Base-by-base conservation (phyloP, 2,797 vertebrate genomes). In the Brachyalestes nurse region DNA sequence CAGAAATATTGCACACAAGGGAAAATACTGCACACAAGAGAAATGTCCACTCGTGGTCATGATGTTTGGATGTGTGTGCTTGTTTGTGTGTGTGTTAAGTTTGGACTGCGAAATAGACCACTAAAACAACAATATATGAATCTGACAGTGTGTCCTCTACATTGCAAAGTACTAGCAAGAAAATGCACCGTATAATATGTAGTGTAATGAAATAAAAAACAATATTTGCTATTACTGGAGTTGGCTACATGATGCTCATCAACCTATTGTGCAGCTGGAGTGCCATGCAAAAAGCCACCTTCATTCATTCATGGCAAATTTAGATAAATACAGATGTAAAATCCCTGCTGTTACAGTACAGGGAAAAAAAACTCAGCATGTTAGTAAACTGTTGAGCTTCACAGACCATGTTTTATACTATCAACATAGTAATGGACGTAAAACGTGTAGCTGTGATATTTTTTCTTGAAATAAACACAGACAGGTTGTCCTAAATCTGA, bases 401-500 rank as follows among this genome's bases (percentile, higher is more conserved):
- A 72, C 25, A 5, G 6, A 16, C 14, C 55, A 73, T 40, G 60
- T 60, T 55, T n/a, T 28, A 42, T 16, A n/a, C n/a, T 45, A 42
- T 74, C 38, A 60, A 53, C 28, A 53, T 25, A 53, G 49, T 53
- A 58, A 40, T 42, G n/a, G 53, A 21, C 16, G 42, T 42, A 74
- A n/a, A 17, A 53, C 16, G 5, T 45, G 10, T 19, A 16, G 49
- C 19, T 47, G 17, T 40, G 71, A 40, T 72, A 21, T 72, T 72
- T 72, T 72, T n/a, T 21, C 78, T 76, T 72, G 51, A 69, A 65
- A 79, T 83, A 75, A 74, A 75, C 55, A 76, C n/a, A 23, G 82
- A 79, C 79, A 86, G 79, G 70, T 77, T 81, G 77, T 82, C 75
- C 79, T 51, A 62, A 79, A 77, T 78, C 77, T 83, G 70, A 75